Percentiles rank a stretch among this genome's conserved stretches.
Evolutionary conservation across 1,140 invertebrate genomes (phyloP).

Genomic region (Leguminivora glycinivorella): DNA sequence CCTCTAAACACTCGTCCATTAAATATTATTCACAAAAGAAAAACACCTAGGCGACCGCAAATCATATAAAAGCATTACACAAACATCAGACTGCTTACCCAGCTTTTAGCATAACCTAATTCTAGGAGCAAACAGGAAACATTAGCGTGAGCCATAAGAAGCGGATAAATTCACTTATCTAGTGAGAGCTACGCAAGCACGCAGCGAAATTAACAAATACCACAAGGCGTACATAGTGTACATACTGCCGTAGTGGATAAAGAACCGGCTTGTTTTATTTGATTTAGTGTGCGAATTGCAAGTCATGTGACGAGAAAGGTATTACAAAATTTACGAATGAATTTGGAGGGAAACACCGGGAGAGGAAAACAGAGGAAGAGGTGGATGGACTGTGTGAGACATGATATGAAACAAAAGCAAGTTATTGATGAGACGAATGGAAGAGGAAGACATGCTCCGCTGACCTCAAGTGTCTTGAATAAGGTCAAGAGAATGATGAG

Average conservation of each 20-base stretch:
- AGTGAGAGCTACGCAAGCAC: constrained; percentile 53
- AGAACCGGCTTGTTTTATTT: background rate
- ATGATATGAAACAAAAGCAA: no score
- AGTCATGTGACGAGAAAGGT: no score
- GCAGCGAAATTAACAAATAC: constrained; percentile 55
- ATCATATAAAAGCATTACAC: constrained; percentile 23
- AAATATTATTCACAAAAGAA: constrained; percentile 8
- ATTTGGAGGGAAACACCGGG: no score
- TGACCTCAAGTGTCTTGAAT: no score
- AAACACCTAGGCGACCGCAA: constrained; percentile 8
- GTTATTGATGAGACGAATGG: no score
- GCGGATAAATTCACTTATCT: constrained; percentile 54
- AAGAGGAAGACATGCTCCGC: no score
- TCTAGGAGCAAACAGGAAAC: constrained; percentile 27
- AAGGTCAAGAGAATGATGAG: no score
- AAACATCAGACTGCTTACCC: constrained; percentile 24
- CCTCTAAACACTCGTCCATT: background rate
- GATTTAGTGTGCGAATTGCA: background rate
- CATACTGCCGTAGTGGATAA: background rate
- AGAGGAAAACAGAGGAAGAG: no score
- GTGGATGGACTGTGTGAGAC: no score
- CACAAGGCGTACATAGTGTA: constrained; percentile 29
- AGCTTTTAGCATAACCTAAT: constrained; percentile 27
- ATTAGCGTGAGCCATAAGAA: constrained; percentile 18
- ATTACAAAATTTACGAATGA: no score